Conservation (phyloP, 2,797 vertebrate species). For the Adrianichthys oophorus region DNA sequence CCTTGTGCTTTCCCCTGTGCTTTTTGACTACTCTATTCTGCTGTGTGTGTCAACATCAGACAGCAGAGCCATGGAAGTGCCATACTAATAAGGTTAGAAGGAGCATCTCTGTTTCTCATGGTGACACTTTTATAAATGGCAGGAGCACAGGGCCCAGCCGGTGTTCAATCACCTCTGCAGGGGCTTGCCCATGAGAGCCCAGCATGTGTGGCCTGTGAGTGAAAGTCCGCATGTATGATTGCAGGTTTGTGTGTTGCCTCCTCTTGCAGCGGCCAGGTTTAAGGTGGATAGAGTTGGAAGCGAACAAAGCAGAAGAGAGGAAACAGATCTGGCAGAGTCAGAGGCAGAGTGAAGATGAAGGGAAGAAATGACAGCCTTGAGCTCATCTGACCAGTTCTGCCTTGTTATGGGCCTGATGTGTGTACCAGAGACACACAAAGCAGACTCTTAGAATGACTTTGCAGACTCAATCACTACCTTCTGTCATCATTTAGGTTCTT, state of each 20-base stretch:
- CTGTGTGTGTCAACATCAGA: slow-evolving; percentile 50
- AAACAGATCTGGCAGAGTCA: slow-evolving; percentile 70
- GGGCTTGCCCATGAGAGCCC: slow-evolving; percentile 38
- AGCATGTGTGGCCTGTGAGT: slow-evolving; percentile 19
- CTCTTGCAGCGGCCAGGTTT: slow-evolving; percentile 48
- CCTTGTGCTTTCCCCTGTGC: slow-evolving; percentile 3
- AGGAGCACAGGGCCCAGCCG: slow-evolving; percentile 41
- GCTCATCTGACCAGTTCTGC: slow-evolving; percentile 68
- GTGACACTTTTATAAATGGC: slow-evolving; percentile 73
- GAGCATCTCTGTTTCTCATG: slow-evolving; percentile 66
- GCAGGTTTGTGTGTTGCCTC: slow-evolving; percentile 35
- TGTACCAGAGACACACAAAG: slow-evolving; percentile 62
- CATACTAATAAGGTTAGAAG: slow-evolving; percentile 69
- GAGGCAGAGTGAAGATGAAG: slow-evolving; percentile 64
- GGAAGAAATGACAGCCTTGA: slow-evolving; percentile 72
- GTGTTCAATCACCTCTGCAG: slow-evolving; percentile 70
- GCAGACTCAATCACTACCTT: slow-evolving; percentile 55
- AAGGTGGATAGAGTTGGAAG: slow-evolving; percentile 53
- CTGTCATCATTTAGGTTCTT: slow-evolving; percentile 49
- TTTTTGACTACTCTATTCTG: slow-evolving; percentile 23
- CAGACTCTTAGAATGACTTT: slow-evolving; percentile 68
- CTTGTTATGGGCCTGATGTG: slow-evolving; percentile 76
- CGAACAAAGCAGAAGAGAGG: slow-evolving; percentile 63
- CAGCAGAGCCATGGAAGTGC: slow-evolving; percentile 45
- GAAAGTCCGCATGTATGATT: slow-evolving; percentile 10